Conservation (phyloP, 1,140 invertebrate species). For the Panonychus citri region DNA sequence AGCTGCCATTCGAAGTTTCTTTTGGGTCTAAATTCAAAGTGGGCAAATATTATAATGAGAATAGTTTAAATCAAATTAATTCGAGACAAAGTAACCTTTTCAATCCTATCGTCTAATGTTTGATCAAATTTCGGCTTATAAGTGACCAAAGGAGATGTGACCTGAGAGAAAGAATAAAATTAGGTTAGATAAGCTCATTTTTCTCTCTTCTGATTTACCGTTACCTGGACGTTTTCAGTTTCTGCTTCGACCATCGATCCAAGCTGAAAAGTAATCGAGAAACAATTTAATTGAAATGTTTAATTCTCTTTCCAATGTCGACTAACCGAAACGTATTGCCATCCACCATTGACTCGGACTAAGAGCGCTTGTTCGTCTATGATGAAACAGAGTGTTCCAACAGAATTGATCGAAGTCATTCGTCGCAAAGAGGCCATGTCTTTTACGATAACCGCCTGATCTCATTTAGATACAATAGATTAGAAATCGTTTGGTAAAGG, state of each 20-base stretch:
- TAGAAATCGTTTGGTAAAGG: neutral
- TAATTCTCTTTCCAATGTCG: too few relatives aligned
- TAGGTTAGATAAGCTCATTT: neutral
- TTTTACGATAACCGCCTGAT: slow-evolving; percentile 16
- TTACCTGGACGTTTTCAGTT: neutral
- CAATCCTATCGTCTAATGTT: neutral
- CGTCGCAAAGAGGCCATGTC: slow-evolving; percentile 22
- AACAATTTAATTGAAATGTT: neutral
- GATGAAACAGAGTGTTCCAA: slow-evolving; percentile 74
- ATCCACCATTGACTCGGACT: slow-evolving; percentile 64
- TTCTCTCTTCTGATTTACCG: neutral
- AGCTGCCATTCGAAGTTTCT: slow-evolving; percentile 58
- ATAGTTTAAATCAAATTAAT: too few relatives aligned
- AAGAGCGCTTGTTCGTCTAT: slow-evolving; percentile 67
- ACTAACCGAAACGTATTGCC: slow-evolving; percentile 75
- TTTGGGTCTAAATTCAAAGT: neutral
- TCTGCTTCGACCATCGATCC: neutral
- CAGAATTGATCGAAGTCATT: slow-evolving; percentile 51
- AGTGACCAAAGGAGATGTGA: neutral
- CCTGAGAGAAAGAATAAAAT: neutral
- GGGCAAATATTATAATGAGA: neutral
- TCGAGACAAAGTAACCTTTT: neutral
- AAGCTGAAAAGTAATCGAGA: neutral
- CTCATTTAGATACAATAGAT: neutral
- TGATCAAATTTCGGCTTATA: neutral